Base-by-base conservation (phyloP, 2,113 vertebrate genomes). In the Hyperopisus bebe region DNA sequence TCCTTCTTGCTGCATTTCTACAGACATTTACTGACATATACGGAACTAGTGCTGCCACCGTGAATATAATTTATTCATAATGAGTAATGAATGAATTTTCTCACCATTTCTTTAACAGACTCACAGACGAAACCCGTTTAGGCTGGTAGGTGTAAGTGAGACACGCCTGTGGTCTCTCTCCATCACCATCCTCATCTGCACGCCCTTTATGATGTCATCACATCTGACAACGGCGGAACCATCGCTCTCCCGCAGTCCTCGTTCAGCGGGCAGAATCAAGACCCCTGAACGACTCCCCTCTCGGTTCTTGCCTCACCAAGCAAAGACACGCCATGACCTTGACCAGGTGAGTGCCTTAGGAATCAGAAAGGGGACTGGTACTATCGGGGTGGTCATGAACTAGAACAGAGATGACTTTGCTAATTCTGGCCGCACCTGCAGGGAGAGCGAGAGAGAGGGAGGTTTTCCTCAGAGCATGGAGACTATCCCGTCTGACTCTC, bases 341-440 rank as follows among this genome's bases (percentile, higher is more conserved):
- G 44, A 47, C 39, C 42, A 46, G 82, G 9, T 47, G 44, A 44
- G 82, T 47, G 44, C 39, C 82, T 84, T 84, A 47, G 82, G 82
- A 84, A 84, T 8, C 6, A 8, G 82, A 84, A 9, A 17, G 74
- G 35, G 35, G 35, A 39, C 74, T 80, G 74, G 74, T 2, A 39
- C 74, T 42, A 27, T 80, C 74, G 42, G 42, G 17, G 39, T 21
- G 42, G 82, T 21, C 21, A 84, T 24, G 44, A 84, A 47, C 42
- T 24, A 84, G 39, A 84, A 84, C 44, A 84, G 39, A 84, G 82
- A 84, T 84, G 82, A 84, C 82, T 46, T 84, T 44, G 82, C 82
- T 44, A 47, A 44, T 84, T 84, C 44, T 84, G 82, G 82, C 82
- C 21, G 82, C 82, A 84, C 82, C 82, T 84, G 82, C 82, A 84